phyloP scores from a whole-genome alignment of 1,140 invertebrate genomes.

The Batillaria attramentaria region DNA sequence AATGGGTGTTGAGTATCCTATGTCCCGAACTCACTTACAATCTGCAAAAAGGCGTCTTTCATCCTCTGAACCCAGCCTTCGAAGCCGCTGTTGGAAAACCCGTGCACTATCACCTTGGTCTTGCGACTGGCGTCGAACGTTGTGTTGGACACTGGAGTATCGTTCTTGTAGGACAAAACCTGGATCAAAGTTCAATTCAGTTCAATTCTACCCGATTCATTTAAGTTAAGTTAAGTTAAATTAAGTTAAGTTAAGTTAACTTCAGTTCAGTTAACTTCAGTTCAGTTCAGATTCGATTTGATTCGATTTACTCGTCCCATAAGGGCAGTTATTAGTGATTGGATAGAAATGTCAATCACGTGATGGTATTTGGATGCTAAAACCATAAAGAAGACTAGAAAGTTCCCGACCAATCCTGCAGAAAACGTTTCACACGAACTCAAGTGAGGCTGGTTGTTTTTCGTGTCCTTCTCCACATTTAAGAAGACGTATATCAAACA shows the following conservation, averaged over 20 bases:
- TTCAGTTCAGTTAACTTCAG: background rate
- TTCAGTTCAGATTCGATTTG: background rate
- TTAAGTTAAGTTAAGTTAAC: background rate
- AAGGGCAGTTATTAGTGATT: too few relatives aligned
- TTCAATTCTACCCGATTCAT: background rate
- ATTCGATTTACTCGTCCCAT: background rate
- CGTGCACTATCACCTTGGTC: slow-evolving; percentile 87
- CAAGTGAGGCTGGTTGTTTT: too few relatives aligned
- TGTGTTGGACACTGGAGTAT: slow-evolving; percentile 64
- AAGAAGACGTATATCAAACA: too few relatives aligned
- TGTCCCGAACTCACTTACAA: slow-evolving; percentile 27
- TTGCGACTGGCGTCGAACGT: slow-evolving; percentile 34
- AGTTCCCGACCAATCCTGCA: too few relatives aligned
- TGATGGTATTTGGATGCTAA: too few relatives aligned
- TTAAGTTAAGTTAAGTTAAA: background rate
- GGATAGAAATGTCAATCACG: too few relatives aligned
- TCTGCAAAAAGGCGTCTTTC: slow-evolving; percentile 55
- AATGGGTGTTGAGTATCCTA: too few relatives aligned
- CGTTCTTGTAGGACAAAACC: slow-evolving; percentile 52
- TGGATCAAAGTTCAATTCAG: slow-evolving; percentile 2
- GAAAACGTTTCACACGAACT: too few relatives aligned
- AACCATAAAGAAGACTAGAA: too few relatives aligned
- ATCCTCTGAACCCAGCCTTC: slow-evolving; percentile 56
- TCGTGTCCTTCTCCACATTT: too few relatives aligned
- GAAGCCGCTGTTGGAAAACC: slow-evolving; percentile 82